Percentiles rank a stretch among this genome's conserved stretches.
Conservation (phyloP, 2,113 vertebrate species). For the Tympanuchus pallidicinctus region DNA sequence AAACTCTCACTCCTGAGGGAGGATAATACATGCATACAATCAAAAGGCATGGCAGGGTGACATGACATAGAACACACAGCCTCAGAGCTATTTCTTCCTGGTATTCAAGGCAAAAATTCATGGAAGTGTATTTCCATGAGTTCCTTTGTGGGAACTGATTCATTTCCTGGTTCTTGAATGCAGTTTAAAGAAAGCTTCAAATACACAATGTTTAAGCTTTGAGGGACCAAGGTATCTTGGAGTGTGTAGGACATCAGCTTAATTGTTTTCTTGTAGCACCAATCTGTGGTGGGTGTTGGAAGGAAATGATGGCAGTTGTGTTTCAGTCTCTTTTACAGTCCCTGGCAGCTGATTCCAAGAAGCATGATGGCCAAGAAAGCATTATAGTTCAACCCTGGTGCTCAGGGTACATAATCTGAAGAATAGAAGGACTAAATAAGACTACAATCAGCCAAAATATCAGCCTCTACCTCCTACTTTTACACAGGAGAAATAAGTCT, state of each 20-base stretch:
- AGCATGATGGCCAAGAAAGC: background rate
- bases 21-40: background rate
- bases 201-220: background rate
- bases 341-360: background rate
- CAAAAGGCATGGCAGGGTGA: background rate
- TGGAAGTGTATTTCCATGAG: background rate
- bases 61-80: fast-evolving
- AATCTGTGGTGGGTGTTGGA: background rate
- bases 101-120: background rate
- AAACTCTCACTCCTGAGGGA: background rate
- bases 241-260: background rate
- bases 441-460: background rate
- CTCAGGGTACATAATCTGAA: background rate
- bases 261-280: background rate
- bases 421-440: background rate
- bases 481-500: background rate
- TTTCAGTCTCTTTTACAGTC: background rate
- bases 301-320: background rate
- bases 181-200: background rate
- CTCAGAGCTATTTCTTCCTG: background rate
- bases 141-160: background rate
- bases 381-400: background rate
- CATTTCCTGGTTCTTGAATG: background rate
- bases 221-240: fast-evolving
- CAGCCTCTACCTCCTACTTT: background rate